Evolutionary conservation across 1,140 invertebrate genomes (phyloP), one percentile per base, ranked within the genome.

Genomic region (Meloidogyne chitwoodi): DNA sequence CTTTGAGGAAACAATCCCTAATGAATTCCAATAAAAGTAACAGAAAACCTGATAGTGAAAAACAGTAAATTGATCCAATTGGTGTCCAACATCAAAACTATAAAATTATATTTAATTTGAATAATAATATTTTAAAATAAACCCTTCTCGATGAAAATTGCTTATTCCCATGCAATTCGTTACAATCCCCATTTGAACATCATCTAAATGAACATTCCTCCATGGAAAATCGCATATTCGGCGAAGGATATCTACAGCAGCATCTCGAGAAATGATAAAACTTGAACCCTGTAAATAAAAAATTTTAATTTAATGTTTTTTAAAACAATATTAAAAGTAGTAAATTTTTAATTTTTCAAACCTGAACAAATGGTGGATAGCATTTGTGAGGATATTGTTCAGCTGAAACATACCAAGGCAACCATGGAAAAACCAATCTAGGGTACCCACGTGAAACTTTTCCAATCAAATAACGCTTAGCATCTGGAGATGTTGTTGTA

Each of bases 371-470:
- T 3, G 81, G 80, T 16, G 84, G 84, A 76, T 86, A 86, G 29
- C 84, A 86, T 41, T 86, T 79, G 69, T 86, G 76, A 5, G 84
- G 83, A 68, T 87, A 86, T 64, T 79, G 75, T 11, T 74, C 65
- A 29, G 75, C 67, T 6, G 81, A 75, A n/a, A 86, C 85, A 76
- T 87, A 81, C 85, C 85, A 86, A 14, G 83, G 82, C 5, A 86
- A 68, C 85, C 86, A 87, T 26, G 82, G 84, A 63, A 86, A 79
- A 68, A 86, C 76, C 12, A 86, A 70, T 24, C 85, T 80, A 5
- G 85, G 85, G 75, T 86, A 86, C 10, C 85, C 85, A 22, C 83
- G 78, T 3, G 85, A 86, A 3, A 87, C 85, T 73, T 86, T 87
- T 22, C 84, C 84, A 16, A 85, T 65, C 66, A 85, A 77, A 56